A percentile compares a stretch with the other conserved stretches of the same genome.
phyloP scores from a whole-genome alignment of 2,113 vertebrate genomes.

The Mus musculus region GRCm39 chr7:100666501-100667000 shows the following conservation, averaged over 20 bases:
- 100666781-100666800: neutral
- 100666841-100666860: neutral
- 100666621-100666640: neutral
- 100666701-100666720: neutral
- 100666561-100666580: neutral
- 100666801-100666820: neutral
- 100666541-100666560: neutral
- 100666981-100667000: neutral
- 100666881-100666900: too few relatives aligned
- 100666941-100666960: neutral
- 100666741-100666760: neutral
- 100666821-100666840: neutral
- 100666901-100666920: neutral
- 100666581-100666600: neutral
- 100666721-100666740: neutral
- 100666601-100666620: neutral
- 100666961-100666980: neutral
- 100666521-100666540: neutral
- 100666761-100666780: too few relatives aligned
- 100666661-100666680: neutral
- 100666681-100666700: neutral
- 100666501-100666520: constrained; percentile 41
- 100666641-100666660: neutral
- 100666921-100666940: neutral
- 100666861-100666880: neutral